Percentiles rank a stretch among this genome's conserved stretches.
Conservation (phyloP, 2,113 vertebrate genomes). For the Catharus fuscescens region DNA sequence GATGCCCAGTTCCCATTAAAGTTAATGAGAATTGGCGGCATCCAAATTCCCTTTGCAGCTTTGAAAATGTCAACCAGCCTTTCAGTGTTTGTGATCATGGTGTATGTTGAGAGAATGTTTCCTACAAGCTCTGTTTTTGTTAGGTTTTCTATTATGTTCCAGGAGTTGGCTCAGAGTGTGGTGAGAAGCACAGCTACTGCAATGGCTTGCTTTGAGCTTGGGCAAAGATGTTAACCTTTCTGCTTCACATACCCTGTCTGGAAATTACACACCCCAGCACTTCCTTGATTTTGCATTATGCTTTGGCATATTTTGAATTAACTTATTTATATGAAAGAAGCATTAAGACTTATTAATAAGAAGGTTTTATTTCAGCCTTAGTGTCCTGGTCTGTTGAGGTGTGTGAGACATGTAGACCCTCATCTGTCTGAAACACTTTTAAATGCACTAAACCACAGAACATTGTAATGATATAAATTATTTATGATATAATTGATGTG, state of each 20-base stretch:
- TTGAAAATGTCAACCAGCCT: constrained; percentile 63
- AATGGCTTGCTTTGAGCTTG: constrained; percentile 17
- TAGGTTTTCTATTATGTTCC: constrained; percentile 10
- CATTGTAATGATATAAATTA: constrained; percentile 68
- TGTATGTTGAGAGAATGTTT: constrained; percentile 47
- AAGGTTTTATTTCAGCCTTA: background rate
- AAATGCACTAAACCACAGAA: constrained; percentile 36
- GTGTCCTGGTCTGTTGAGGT: background rate
- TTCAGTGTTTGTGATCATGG: constrained; percentile 57
- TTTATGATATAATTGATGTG: constrained; percentile 66
- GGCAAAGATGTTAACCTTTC: background rate
- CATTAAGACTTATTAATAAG: background rate
- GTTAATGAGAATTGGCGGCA: constrained; percentile 65
- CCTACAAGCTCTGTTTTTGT: constrained; percentile 47
- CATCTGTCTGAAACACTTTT: background rate
- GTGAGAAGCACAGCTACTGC: background rate
- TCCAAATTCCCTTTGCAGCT: constrained; percentile 65
- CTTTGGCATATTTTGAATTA: background rate
- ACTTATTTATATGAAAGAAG: background rate
- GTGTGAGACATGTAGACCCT: background rate
- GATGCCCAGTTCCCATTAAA: constrained; percentile 64
- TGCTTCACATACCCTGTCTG: background rate
- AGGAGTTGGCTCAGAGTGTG: background rate
- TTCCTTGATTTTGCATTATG: background rate
- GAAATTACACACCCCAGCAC: background rate